Percentiles rank a stretch among this genome's conserved stretches.
These are phyloP conservation scores for Eptesicus fuscus DNA, from an alignment of 2,113 vertebrate genomes.

Conservation along the genomic window DNA sequence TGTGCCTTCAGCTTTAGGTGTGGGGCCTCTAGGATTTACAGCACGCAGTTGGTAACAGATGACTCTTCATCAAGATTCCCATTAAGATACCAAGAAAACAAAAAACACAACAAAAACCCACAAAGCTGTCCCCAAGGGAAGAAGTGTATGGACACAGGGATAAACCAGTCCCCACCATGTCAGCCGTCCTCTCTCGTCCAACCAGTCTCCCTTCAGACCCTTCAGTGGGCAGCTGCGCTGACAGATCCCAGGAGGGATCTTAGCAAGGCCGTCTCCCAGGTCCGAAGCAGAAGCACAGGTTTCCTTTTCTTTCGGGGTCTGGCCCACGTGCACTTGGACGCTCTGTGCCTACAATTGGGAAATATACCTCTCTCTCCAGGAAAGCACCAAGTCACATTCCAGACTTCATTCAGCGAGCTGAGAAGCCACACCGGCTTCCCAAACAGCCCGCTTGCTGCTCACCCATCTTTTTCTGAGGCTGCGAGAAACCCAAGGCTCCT, in stretches of 20 bases:
- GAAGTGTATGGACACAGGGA: neutral
- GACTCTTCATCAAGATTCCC: neutral
- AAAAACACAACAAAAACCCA: neutral
- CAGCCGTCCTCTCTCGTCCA: neutral
- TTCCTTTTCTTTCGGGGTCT: neutral
- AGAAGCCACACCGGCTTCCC: neutral
- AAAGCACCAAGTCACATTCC: neutral
- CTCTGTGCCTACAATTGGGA: neutral
- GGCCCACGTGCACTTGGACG: slow-evolving; percentile 19
- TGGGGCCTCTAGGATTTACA: neutral
- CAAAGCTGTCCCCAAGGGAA: neutral
- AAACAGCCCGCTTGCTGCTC: no score
- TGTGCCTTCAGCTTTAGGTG: neutral
- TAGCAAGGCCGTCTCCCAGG: neutral
- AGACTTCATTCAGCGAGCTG: neutral
- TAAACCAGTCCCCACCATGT: neutral
- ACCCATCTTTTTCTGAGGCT: neutral
- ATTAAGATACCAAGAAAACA: neutral
- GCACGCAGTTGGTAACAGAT: neutral
- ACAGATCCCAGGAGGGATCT: neutral
- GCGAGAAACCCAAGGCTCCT: neutral
- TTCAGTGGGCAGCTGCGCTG: neutral
- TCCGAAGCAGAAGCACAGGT: neutral
- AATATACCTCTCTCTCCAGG: neutral
- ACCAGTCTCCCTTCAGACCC: neutral